Evolutionary conservation across 2,113 vertebrate species (phyloP).

Genomic region (Trichomycterus rosablanca): DNA sequence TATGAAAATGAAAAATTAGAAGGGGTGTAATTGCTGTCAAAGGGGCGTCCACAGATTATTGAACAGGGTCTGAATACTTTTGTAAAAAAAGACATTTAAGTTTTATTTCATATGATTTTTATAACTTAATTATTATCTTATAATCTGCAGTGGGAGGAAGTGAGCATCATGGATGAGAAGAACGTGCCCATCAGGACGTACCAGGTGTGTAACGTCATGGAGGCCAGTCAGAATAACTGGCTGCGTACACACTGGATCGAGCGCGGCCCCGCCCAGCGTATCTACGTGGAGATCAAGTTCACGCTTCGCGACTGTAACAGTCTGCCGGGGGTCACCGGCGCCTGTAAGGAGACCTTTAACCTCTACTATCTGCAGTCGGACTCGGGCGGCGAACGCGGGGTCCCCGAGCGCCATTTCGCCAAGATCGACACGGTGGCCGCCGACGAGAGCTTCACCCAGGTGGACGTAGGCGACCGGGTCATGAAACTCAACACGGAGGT

Average conservation of each 20-base stretch:
- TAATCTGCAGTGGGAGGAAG: constrained; percentile 90
- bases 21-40: no score
- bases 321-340: constrained; percentile 93
- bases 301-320: constrained; percentile 97
- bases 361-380: constrained; percentile 96
- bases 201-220: constrained; percentile 98
- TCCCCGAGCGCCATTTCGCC: constrained; percentile 87
- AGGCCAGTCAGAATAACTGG: constrained; percentile 96
- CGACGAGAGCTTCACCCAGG: constrained; percentile 97
- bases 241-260: constrained; percentile 97
- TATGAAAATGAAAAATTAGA: no score
- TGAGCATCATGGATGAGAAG: constrained; percentile 99
- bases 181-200: constrained; percentile 97
- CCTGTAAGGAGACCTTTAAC: constrained; percentile 98
- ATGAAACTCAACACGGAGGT: constrained; percentile 98
- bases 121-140: no score
- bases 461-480: constrained; percentile 96
- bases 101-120: no score
- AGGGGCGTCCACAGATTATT: no score
- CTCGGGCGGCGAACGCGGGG: constrained; percentile 88
- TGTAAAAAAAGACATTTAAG: no score
- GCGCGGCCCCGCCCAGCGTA: constrained; percentile 86
- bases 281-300: constrained; percentile 98
- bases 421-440: constrained; percentile 97
- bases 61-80: no score